Conservation (phyloP, 2,888 invertebrate genomes). For the Eupithecia pulchellata region DNA sequence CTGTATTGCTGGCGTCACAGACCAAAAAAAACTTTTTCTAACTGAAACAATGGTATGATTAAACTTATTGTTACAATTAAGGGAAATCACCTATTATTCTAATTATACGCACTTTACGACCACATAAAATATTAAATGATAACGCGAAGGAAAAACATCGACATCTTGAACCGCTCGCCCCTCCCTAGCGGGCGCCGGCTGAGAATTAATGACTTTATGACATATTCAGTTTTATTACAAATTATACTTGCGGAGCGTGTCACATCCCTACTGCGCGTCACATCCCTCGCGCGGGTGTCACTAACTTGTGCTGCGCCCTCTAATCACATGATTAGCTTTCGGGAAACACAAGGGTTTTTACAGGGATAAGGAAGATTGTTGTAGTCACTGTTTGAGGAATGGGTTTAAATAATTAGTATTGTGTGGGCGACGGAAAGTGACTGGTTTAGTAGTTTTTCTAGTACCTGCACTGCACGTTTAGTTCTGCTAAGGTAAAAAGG, state of each 20-base stretch:
- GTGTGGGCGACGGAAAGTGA: no score
- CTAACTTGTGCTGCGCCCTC: background rate
- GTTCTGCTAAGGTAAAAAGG: no score
- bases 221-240: conserved; percentile 82
- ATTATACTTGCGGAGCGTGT: conserved; percentile 58
- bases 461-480: no score
- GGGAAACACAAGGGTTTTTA: background rate
- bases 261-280: conserved; percentile 34
- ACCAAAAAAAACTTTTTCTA: background rate
- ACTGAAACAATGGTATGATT: background rate
- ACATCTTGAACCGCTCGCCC: background rate
- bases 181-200: conserved; percentile 55
- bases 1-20: no score
- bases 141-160: background rate
- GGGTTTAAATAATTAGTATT: no score
- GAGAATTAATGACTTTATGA: conserved; percentile 82
- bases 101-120: background rate
- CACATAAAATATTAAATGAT: background rate
- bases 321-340: background rate
- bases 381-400: no score
- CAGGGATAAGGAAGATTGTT: background rate
- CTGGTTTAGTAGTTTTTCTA: no score
- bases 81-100: background rate
- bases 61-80: no score
- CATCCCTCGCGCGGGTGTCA: conserved; percentile 10